phyloP scores from a whole-genome alignment of 2,888 invertebrate genomes.

The Matsumyia berberina region DNA sequence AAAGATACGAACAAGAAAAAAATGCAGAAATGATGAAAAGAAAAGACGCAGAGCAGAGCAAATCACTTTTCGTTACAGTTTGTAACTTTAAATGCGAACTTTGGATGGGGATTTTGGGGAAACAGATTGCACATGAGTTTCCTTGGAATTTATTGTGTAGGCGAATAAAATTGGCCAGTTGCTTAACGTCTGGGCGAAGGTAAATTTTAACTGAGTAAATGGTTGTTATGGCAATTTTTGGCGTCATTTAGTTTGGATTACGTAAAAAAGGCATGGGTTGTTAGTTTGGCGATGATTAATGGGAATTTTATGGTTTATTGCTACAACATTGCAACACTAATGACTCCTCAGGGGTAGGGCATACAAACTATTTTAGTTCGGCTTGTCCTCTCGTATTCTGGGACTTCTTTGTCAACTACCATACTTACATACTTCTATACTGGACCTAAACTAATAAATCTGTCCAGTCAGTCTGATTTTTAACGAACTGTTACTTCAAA shows the following conservation, averaged over 20 bases:
- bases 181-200: constrained; percentile 30
- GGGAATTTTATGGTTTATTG: neutral
- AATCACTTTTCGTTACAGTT: constrained; percentile 59
- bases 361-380: too few species aligned
- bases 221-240: constrained; percentile 21
- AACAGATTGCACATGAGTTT: constrained; percentile 13
- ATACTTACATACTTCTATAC: too few species aligned
- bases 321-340: neutral
- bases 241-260: constrained; percentile 39
- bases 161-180: constrained; percentile 36
- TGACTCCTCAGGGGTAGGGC: too few species aligned
- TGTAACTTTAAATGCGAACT: constrained; percentile 32
- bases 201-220: constrained; percentile 28
- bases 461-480: too few species aligned
- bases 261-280: constrained; percentile 27
- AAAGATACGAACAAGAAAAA: constrained; percentile 16
- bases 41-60: constrained; percentile 20
- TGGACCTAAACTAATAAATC: too few species aligned
- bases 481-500: too few species aligned
- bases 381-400: too few species aligned
- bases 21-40: constrained; percentile 23
- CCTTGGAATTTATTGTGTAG: constrained; percentile 15
- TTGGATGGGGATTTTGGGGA: neutral
- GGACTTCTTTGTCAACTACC: too few species aligned
- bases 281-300: constrained; percentile 17